Evolutionary conservation across 2,888 invertebrate genomes (phyloP), one percentile per base, ranked within the genome.

Genomic region (Epinotia demarniana): DNA sequence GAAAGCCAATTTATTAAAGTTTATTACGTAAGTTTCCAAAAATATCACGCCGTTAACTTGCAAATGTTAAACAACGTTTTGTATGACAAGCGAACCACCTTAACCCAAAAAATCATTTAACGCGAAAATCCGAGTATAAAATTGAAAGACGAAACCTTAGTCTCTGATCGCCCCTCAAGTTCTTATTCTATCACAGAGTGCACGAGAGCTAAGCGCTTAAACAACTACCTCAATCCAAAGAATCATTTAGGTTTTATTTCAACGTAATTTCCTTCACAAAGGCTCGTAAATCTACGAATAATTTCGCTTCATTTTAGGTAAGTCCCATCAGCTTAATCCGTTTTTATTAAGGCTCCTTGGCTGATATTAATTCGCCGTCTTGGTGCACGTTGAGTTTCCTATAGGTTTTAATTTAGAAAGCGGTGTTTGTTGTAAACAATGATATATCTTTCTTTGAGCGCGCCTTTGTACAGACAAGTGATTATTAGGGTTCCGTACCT

Each of bases 241-340:
- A 16, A 49, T 16, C 16, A 53, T 53, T 53, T n/a, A 53, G 49
- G 49, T 49, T 49, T 49, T 49, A 46, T 13, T 46, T 46, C 46
- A 46, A 46, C 12, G 49, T 49, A 49, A 49, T 49, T 49, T 13
- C 53, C n/a, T 8, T n/a, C 49, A 16, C 53, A 53, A 53, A 53
- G 53, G n/a, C 53, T 53, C 6, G 53, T 6, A n/a, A n/a, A n/a
- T 53, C 5, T n/a, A 53, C 53, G n/a, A n/a, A n/a, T n/a, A 53
- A 53, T 53, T 53, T 53, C 53, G 53, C n/a, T 53, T 39, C 39
- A 39, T 39, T 53, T 53, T 53, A 49, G 5, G 49, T 49, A 53
- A 53, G 53, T 53, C 49, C 49, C 53, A 53, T 53, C 53, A 53
- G 53, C n/a, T 53, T n/a, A 53, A 53, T 53, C 53, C 53, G 53